A percentile compares a stretch with the other conserved stretches of the same genome.
These are phyloP conservation scores for Gorsachius magnificus DNA, from an alignment of 2,797 vertebrate species.

Conservation along the genomic window DNA sequence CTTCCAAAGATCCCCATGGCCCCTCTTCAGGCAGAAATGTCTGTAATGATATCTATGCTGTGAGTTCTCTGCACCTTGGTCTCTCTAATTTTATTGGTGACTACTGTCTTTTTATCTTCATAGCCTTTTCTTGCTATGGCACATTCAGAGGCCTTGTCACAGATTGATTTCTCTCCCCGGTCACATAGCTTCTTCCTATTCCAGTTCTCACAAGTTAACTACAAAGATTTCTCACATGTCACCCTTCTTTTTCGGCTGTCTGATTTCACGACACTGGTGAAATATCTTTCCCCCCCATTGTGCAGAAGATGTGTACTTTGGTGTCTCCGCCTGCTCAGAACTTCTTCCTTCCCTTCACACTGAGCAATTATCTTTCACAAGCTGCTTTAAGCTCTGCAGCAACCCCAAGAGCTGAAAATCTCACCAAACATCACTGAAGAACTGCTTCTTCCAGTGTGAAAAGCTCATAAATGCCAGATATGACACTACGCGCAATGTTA, in stretches of 20 bases:
- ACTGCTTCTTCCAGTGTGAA: not conserved
- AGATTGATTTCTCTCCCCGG: not conserved
- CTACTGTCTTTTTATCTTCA: not conserved
- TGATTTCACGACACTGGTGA: not conserved
- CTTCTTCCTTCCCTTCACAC: not conserved
- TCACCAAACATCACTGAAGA: not conserved
- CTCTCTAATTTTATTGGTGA: not conserved
- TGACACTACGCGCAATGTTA: not conserved
- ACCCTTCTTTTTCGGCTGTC: not conserved
- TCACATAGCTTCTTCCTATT: not conserved
- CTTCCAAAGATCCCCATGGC: not conserved
- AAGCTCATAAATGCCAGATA: not conserved
- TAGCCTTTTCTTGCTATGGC: not conserved
- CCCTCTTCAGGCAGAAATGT: not conserved
- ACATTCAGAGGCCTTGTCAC: not conserved
- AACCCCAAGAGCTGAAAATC: not conserved
- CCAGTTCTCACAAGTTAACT: not conserved
- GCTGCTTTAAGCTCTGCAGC: not conserved
- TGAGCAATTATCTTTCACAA: slow-evolving; percentile 23
- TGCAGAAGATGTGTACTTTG: not conserved
- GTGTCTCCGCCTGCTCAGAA: not conserved
- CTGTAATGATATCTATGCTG: not conserved
- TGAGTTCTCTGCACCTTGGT: not conserved
- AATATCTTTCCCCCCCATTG: not conserved
- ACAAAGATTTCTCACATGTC: not conserved